Evolutionary conservation across 2,888 invertebrate genomes (phyloP).

Genomic region (Cremastinae sp.): DNA sequence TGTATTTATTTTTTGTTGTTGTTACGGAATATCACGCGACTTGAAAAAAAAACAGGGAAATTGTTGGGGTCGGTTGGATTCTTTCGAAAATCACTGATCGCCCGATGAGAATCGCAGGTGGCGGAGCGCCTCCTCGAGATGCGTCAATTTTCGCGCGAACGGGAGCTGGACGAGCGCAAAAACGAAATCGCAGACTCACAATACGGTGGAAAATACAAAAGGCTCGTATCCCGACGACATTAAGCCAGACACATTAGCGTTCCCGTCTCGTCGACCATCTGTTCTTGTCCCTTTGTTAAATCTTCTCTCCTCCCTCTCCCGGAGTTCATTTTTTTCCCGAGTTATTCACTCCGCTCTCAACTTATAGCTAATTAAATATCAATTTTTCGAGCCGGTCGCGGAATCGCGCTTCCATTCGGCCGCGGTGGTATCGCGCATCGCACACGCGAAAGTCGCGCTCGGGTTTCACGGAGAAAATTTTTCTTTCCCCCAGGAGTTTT

Average conservation of each 20-base stretch:
- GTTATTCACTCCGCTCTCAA: constrained; percentile 32
- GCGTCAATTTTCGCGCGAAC: background rate
- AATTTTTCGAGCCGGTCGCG: constrained; percentile 65
- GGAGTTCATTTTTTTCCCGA: background rate
- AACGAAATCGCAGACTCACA: constrained; percentile 52
- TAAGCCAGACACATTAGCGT: constrained; percentile 76
- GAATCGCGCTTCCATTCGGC: constrained; percentile 3
- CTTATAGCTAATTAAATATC: constrained; percentile 74
- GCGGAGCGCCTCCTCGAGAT: constrained; percentile 3
- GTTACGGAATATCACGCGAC: too few species aligned
- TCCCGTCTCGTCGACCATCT: constrained; percentile 75
- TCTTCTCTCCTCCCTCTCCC: constrained; percentile 22
- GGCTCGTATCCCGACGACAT: constrained; percentile 69
- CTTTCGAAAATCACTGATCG: too few species aligned
- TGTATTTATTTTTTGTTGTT: too few species aligned
- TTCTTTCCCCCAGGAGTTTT: constrained; percentile 32
- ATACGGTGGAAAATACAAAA: constrained; percentile 44
- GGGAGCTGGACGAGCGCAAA: constrained; percentile 57
- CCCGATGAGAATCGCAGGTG: background rate
- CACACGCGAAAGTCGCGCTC: too few species aligned
- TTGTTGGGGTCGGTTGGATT: too few species aligned
- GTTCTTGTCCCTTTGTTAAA: constrained; percentile 61
- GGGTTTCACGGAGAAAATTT: too few species aligned
- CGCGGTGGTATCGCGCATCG: too few species aligned
- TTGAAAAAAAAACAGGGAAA: too few species aligned